Percentiles rank a stretch among this genome's conserved stretches.
phyloP scores from a whole-genome alignment of 1,140 invertebrate genomes.

The Centruroides vittatus region DNA sequence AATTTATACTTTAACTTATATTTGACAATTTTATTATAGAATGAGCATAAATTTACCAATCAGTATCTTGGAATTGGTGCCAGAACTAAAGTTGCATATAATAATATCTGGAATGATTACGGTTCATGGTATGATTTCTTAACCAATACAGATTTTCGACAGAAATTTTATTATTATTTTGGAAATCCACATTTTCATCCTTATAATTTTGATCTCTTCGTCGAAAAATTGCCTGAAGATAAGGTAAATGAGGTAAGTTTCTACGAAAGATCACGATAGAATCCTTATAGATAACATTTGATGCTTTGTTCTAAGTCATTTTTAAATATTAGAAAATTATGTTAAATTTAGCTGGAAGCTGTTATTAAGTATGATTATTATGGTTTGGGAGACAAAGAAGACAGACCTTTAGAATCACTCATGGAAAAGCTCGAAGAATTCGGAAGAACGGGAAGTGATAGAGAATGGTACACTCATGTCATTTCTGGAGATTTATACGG shows the following conservation, averaged over 20 bases:
- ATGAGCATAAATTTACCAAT: neutral
- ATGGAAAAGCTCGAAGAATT: neutral
- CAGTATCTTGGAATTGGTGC: constrained; percentile 5
- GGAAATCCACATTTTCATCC: constrained; percentile 10
- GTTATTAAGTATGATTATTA: neutral
- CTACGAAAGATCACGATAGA: no score
- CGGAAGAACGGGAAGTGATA: neutral
- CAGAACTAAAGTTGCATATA: constrained; percentile 2
- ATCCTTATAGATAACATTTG: no score
- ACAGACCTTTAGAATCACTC: neutral
- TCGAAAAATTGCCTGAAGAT: neutral
- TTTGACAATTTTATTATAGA: neutral
- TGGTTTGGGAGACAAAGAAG: neutral
- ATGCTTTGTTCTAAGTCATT: no score
- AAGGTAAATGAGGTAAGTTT: no score
- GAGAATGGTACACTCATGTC: neutral
- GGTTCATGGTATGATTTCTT: constrained; percentile 8
- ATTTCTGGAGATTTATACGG: neutral
- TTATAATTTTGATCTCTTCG: constrained; percentile 1
- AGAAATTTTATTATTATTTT: constrained; percentile 11
- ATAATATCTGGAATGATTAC: constrained; percentile 7
- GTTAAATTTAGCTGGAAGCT: neutral
- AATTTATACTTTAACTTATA: no score
- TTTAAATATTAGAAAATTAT: no score
- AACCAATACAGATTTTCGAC: constrained; percentile 2